phyloP scores from a whole-genome alignment of 2,113 vertebrate genomes.

The Sturnus vulgaris region DNA sequence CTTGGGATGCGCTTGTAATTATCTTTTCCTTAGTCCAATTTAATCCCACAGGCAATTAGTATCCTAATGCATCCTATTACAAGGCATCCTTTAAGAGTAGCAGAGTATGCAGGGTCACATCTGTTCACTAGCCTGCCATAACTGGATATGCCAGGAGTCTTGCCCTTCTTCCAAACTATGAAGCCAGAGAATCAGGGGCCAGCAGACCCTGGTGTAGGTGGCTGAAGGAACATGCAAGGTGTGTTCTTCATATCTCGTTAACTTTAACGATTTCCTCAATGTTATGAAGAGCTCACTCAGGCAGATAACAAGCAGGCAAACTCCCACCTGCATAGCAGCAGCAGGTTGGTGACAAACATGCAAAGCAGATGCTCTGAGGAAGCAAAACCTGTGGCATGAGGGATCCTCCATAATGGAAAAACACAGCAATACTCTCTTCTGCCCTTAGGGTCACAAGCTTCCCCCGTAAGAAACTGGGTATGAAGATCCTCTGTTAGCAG shows the following conservation, averaged over 20 bases:
- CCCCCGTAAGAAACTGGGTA: background rate
- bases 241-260: rapidly evolving
- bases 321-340: background rate
- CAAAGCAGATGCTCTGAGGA: background rate
- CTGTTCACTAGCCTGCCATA: background rate
- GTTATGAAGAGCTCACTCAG: background rate
- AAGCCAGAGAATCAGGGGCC: background rate
- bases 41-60: background rate
- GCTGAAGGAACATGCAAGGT: background rate
- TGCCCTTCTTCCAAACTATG: background rate
- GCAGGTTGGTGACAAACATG: background rate
- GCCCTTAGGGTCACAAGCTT: background rate
- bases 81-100: background rate
- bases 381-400: background rate
- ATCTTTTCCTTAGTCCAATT: background rate
- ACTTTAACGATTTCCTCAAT: background rate
- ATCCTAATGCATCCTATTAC: background rate
- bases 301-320: background rate
- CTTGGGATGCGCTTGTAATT: background rate
- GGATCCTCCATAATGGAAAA: background rate
- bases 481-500: background rate
- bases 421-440: background rate
- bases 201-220: background rate
- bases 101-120: background rate
- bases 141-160: background rate